Evolutionary conservation across 2,888 invertebrate genomes (phyloP).

Genomic region (Platerodrilus igneus): DNA sequence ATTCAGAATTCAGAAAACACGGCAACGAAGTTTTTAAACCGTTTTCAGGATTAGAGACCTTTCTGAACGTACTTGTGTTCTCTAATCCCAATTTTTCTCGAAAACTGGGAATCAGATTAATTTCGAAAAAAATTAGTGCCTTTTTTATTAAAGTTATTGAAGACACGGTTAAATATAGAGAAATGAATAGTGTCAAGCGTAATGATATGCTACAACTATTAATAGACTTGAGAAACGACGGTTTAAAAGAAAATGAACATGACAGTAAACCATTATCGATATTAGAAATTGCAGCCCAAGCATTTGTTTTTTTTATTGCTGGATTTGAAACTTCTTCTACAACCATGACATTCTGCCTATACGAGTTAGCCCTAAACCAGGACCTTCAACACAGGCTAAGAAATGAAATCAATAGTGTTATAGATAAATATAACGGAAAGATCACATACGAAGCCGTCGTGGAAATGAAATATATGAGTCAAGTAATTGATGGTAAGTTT

Average conservation of each 20-base stretch:
- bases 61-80: conserved; percentile 17
- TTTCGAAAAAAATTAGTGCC: conserved; percentile 27
- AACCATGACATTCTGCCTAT: conserved; percentile 39
- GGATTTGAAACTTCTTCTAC: conserved; percentile 48
- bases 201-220: conserved; percentile 29
- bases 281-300: conserved; percentile 32
- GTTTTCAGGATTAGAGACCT: background rate
- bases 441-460: conserved; percentile 43
- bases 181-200: conserved; percentile 28
- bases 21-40: conserved; percentile 2
- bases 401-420: conserved; percentile 37
- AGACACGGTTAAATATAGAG: conserved; percentile 35
- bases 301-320: conserved; percentile 45
- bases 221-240: conserved; percentile 13
- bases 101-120: conserved; percentile 21
- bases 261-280: background rate
- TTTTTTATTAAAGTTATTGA: conserved; percentile 35
- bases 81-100: conserved; percentile 23
- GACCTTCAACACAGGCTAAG: conserved; percentile 44
- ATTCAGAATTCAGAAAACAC: conserved; percentile 37
- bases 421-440: conserved; percentile 30
- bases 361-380: conserved; percentile 41
- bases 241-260: background rate
- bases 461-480: conserved; percentile 47
- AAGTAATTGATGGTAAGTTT: conserved; percentile 39